These are phyloP conservation scores for Xerus inauris DNA, from an alignment of 2,113 vertebrate species.

Conservation along the genomic window DNA sequence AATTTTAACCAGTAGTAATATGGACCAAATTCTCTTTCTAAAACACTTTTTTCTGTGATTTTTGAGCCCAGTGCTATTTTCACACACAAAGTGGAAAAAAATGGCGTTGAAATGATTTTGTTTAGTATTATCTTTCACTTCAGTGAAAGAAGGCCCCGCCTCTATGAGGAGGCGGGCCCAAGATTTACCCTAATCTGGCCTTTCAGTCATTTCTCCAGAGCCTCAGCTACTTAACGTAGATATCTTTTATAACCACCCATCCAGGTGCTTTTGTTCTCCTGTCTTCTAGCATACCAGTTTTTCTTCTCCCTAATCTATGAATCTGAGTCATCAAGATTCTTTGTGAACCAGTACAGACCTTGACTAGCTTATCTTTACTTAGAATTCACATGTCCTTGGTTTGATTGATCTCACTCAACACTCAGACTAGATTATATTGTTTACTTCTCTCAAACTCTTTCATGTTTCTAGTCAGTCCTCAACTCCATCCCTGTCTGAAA, in stretches of 20 bases:
- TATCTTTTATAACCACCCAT: not conserved
- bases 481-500: not conserved
- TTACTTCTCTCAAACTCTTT: not conserved
- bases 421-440: not conserved
- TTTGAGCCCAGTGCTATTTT: not conserved
- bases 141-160: not conserved
- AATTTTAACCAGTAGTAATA: not conserved
- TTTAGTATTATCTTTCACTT: not conserved
- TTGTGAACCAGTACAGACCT: not conserved
- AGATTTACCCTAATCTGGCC: not conserved
- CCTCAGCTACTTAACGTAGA: not conserved
- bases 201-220: not conserved
- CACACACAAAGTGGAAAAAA: not conserved
- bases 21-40: not conserved
- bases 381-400: not conserved
- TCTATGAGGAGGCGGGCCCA: not conserved
- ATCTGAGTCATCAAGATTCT: not conserved
- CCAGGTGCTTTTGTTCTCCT: not conserved
- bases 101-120: not conserved
- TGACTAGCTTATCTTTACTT: not conserved
- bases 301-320: not conserved
- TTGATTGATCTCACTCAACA: not conserved
- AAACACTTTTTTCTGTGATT: not conserved
- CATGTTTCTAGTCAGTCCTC: not conserved
- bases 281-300: not conserved